phyloP scores from a whole-genome alignment of 2,113 vertebrate species.

The Nycticebus coucang region DNA sequence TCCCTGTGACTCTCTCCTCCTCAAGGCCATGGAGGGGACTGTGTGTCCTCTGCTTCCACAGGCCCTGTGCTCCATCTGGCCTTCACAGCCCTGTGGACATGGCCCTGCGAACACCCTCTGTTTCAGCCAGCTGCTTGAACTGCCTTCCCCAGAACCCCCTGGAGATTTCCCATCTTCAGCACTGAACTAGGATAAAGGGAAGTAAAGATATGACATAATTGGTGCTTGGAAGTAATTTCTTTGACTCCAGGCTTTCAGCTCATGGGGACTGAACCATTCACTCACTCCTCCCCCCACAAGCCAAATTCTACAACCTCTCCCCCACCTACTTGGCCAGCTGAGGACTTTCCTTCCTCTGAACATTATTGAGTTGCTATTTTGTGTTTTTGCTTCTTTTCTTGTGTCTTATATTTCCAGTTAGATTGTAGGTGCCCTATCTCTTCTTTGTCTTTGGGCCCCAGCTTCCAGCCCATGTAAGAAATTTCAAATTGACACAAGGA shows the following conservation, averaged over 20 bases:
- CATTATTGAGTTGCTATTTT: not conserved
- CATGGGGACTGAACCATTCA: not conserved
- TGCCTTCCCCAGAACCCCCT: not conserved
- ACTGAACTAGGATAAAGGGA: not conserved
- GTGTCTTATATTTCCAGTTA: slow-evolving; percentile 15
- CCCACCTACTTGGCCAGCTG: not conserved
- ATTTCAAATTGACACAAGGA: not conserved
- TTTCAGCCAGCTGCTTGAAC: not conserved
- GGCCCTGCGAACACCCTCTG: not conserved
- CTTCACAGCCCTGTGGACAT: not conserved
- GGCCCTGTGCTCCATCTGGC: not conserved
- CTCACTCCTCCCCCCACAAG: not conserved
- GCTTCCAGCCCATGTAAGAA: not conserved
- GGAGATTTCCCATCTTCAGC: not conserved
- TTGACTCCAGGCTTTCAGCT: not conserved
- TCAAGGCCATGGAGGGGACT: not conserved
- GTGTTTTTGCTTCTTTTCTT: not conserved
- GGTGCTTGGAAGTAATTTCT: not conserved
- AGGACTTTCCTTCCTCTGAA: not conserved
- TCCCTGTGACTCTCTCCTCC: not conserved
- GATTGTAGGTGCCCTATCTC: not conserved
- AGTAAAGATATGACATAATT: not conserved
- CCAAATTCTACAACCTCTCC: not conserved
- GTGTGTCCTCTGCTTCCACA: too few relatives aligned
- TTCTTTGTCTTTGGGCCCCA: not conserved